Evolutionary conservation across 2,888 invertebrate species (phyloP).

Genomic region (Incurvaria masculella): DNA sequence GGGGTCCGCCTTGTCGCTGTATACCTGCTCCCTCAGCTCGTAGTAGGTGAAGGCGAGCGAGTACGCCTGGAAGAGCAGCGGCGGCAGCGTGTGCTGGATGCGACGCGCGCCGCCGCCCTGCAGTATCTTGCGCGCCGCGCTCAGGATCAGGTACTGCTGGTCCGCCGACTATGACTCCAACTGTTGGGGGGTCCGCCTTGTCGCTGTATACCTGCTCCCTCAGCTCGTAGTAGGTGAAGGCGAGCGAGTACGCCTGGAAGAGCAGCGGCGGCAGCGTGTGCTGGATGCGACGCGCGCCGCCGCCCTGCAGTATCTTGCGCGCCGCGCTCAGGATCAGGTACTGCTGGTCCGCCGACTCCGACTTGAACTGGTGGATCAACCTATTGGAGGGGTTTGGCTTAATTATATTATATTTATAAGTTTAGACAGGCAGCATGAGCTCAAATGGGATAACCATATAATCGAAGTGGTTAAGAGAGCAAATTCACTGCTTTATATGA

Average conservation of each 20-base stretch:
- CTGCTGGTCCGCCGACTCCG: slow-evolving; percentile 79
- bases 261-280: slow-evolving; percentile 92
- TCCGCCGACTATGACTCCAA: slow-evolving; percentile 77
- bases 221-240: slow-evolving; percentile 76
- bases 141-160: slow-evolving; percentile 88
- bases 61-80: slow-evolving; percentile 92
- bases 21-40: slow-evolving; percentile 69
- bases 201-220: slow-evolving; percentile 73
- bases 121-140: slow-evolving; percentile 80
- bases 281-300: slow-evolving; percentile 84
- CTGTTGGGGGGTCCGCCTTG: too few species aligned
- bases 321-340: slow-evolving; percentile 88
- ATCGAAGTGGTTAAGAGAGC: too few species aligned
- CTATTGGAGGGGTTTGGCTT: too few species aligned
- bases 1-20: too few species aligned
- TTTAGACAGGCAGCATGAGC: too few species aligned
- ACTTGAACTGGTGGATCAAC: slow-evolving; percentile 82
- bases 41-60: slow-evolving; percentile 83
- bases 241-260: slow-evolving; percentile 89
- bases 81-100: slow-evolving; percentile 89
- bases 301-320: slow-evolving; percentile 82
- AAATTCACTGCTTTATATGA: too few species aligned
- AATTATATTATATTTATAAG: too few species aligned
- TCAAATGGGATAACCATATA: too few species aligned
- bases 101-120: slow-evolving; percentile 87